Evolutionary conservation across 2,888 invertebrate species (phyloP).

Genomic region (Caenorhabditis becei): DNA sequence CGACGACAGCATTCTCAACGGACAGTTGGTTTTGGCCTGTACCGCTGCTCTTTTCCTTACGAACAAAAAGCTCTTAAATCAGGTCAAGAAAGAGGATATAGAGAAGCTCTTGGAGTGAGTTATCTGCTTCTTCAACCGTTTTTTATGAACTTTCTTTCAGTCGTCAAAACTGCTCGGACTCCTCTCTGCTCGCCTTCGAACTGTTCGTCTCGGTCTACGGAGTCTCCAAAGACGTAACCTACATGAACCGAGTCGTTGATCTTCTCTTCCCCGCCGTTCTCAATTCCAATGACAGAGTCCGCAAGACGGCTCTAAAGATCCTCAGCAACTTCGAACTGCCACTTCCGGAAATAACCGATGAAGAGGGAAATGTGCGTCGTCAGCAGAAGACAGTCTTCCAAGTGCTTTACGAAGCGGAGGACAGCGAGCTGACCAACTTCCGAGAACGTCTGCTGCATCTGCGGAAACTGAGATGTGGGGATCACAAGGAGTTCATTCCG

Average conservation of each 20-base stretch:
- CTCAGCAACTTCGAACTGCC: conserved; percentile 63
- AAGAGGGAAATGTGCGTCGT: conserved; percentile 48
- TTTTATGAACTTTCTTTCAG: conserved; percentile 17
- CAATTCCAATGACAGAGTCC: conserved; percentile 52
- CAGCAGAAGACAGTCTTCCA: conserved; percentile 58
- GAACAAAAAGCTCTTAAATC: conserved; percentile 29
- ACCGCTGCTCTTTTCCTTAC: conserved; percentile 48
- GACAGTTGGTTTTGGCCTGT: conserved; percentile 40
- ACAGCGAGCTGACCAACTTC: conserved; percentile 88
- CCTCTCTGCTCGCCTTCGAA: conserved; percentile 55
- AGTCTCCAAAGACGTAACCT: conserved; percentile 38
- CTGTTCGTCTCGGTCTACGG: conserved; percentile 52
- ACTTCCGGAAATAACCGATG: conserved; percentile 50
- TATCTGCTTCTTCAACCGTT: not conserved
- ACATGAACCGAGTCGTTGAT: conserved; percentile 53
- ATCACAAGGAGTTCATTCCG: conserved; percentile 66
- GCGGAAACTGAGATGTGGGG: conserved; percentile 64
- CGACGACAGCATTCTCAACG: conserved; percentile 9
- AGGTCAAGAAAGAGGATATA: conserved; percentile 32
- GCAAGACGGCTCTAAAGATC: conserved; percentile 67
- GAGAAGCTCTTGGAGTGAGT: conserved; percentile 46
- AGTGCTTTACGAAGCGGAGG: conserved; percentile 85
- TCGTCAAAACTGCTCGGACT: conserved; percentile 51
- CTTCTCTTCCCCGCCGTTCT: conserved; percentile 55
- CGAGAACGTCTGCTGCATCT: conserved; percentile 87